These are phyloP conservation scores for Drosophila mercatorum DNA, from an alignment of 2,888 invertebrate genomes.

Conservation along the genomic window DNA sequence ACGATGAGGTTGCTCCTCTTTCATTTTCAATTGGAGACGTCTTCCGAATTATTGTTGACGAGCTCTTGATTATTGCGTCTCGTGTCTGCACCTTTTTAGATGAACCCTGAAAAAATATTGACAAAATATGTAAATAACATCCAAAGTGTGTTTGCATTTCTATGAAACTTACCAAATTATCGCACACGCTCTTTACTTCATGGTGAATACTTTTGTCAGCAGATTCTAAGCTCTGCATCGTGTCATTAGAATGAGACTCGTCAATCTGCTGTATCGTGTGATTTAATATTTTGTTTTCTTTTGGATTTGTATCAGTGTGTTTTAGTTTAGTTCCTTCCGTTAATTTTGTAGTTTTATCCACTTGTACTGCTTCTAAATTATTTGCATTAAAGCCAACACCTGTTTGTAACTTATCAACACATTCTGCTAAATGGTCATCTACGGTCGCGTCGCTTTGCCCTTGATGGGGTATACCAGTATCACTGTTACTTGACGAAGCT, in stretches of 20 bases:
- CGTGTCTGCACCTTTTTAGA: slow-evolving; percentile 57
- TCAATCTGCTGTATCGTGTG: slow-evolving; percentile 15
- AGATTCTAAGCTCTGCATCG: slow-evolving; percentile 20
- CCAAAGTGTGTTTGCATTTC: too few species aligned
- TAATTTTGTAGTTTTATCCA: slow-evolving; percentile 14
- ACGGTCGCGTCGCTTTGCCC: slow-evolving; percentile 76
- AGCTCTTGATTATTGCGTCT: slow-evolving; percentile 70
- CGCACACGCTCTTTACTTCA: slow-evolving; percentile 81
- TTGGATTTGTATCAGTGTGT: background rate
- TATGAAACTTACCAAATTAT: slow-evolving; percentile 73
- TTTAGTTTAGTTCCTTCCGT: slow-evolving; percentile 9
- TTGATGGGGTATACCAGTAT: slow-evolving; percentile 66
- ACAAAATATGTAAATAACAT: background rate
- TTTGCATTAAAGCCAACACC: slow-evolving; percentile 54
- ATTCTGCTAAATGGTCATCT: slow-evolving; percentile 83
- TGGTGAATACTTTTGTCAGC: slow-evolving; percentile 61
- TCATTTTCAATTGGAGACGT: slow-evolving; percentile 27
- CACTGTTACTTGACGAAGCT: slow-evolving; percentile 19
- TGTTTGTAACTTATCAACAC: slow-evolving; percentile 79
- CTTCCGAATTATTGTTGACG: slow-evolving; percentile 63
- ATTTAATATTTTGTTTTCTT: background rate
- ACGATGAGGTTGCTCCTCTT: slow-evolving; percentile 29
- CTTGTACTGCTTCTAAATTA: slow-evolving; percentile 18
- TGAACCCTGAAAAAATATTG: slow-evolving; percentile 48
- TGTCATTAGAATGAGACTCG: slow-evolving; percentile 4